Base-by-base conservation (phyloP, 2,797 vertebrate genomes). In the Falco columbarius region DNA sequence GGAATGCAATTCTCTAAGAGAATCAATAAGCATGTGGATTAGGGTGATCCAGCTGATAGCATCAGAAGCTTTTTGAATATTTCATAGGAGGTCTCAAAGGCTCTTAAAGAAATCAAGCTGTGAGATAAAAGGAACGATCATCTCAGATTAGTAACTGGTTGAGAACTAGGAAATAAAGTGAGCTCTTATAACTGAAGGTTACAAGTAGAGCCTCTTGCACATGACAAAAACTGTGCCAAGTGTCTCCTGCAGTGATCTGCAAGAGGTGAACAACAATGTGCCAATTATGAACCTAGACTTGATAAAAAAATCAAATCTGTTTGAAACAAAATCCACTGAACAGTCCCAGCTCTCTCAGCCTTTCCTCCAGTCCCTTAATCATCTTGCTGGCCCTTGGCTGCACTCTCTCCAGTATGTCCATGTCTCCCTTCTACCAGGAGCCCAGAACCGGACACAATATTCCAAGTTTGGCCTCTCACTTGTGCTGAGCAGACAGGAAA, bases 1-100 rank as follows among this genome's bases (percentile, higher is more conserved):
- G 22, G 34, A 84, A 83, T 6, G 42, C 14, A 27, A 34, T 46
- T 89, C 66, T 75, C 42, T 38, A n/a, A 42, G 77, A 86, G 58
- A 86, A 95, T 89, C 93, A 59, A 75, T 87, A 87, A 89, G 51
- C 63, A 9, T 3, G 46, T 66, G 91, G 94, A 95, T 96, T 91
- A 95, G 74, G 38, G 42, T 62, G 93, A 95, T 95, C 74, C 75
- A 44, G 30, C 71, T 87, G 89, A 93, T 51, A 55, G 21, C 1
- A 30, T 68, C 71, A 79, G 36, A 56, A 91, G 74, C 51, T 91
- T 72, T 86, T 32, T 36, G 34, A 82, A 84, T 12, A 27, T 66
- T 62, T 92, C 42, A 6, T 12, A 55, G 75, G 27, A 86, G 62
- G 51, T 47, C 84, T 95, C 71, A 87, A 73, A 95, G 73, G 70